A percentile compares a stretch with the other conserved stretches of the same genome.
These are phyloP conservation scores for Brachypteracias leptosomus DNA, from an alignment of 2,113 vertebrate genomes.

Conservation along the genomic window DNA sequence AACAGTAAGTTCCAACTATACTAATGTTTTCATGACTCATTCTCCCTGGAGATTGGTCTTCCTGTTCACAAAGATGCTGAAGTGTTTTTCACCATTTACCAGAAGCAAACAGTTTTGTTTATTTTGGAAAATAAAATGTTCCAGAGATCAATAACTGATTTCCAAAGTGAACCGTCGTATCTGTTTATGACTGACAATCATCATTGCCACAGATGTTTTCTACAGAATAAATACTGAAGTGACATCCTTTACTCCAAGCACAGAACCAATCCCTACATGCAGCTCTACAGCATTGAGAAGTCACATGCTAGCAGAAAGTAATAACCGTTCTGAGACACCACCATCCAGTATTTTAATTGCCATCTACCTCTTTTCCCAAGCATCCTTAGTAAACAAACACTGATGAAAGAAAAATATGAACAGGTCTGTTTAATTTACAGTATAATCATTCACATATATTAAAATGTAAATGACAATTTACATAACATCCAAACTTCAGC, in stretches of 20 bases:
- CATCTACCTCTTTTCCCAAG: not conserved
- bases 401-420: not conserved
- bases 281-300: not conserved
- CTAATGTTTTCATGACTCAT: slow-evolving; percentile 10
- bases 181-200: slow-evolving; percentile 33
- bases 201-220: slow-evolving; percentile 15
- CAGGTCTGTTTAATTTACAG: not conserved
- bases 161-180: not conserved
- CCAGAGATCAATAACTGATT: slow-evolving; percentile 59
- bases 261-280: not conserved
- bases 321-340: not conserved
- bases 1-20: not conserved
- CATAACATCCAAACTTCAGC: not conserved
- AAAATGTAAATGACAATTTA: slow-evolving; percentile 23
- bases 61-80: not conserved
- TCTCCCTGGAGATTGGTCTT: not conserved
- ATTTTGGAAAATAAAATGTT: slow-evolving; percentile 49
- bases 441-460: not conserved
- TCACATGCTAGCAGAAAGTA: not conserved
- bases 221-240: not conserved
- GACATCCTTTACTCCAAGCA: not conserved
- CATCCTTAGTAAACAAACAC: slow-evolving; percentile 2
- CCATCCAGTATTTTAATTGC: not conserved
- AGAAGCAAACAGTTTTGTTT: slow-evolving; percentile 33
- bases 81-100: slow-evolving; percentile 26